These are phyloP conservation scores for Orius insidiosus DNA, from an alignment of 1,140 invertebrate genomes.

Conservation along the genomic window DNA sequence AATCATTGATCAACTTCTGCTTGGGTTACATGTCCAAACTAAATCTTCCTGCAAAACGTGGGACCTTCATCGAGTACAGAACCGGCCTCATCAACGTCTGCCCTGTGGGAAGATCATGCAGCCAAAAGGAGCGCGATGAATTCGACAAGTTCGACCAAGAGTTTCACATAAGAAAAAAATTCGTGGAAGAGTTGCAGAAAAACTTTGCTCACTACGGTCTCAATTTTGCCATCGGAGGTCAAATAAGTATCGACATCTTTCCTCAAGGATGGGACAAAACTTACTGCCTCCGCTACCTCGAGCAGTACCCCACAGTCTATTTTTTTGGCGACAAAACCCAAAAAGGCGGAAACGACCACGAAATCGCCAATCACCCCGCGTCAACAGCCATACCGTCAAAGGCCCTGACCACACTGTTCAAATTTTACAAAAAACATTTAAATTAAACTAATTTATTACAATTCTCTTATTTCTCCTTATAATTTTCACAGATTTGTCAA, in stretches of 20 bases:
- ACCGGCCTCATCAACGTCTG: conserved; percentile 91
- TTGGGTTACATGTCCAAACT: conserved; percentile 77
- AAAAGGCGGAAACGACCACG: conserved; percentile 89
- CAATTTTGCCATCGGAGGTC: conserved; percentile 73
- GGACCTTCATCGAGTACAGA: conserved; percentile 90
- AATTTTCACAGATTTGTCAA: conserved; percentile 1
- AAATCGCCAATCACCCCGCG: conserved; percentile 78
- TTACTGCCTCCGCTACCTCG: conserved; percentile 73
- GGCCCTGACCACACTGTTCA: conserved; percentile 69
- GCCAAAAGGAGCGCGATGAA: conserved; percentile 60
- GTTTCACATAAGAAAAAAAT: conserved; percentile 64
- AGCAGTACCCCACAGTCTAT: conserved; percentile 72
- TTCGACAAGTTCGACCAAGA: conserved; percentile 77
- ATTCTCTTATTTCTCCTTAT: too few relatives aligned
- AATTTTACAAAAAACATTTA: conserved; percentile 43
- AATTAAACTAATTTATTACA: too few relatives aligned
- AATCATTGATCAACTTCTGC: conserved; percentile 87
- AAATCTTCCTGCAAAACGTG: conserved; percentile 77
- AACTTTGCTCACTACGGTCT: conserved; percentile 66
- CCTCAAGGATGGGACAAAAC: conserved; percentile 97
- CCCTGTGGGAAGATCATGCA: conserved; percentile 86
- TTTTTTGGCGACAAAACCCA: conserved; percentile 97
- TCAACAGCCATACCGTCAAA: conserved; percentile 71
- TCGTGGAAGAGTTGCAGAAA: conserved; percentile 63
- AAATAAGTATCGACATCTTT: conserved; percentile 97